Percentiles rank a stretch among this genome's conserved stretches.
Conservation (phyloP, 2,797 vertebrate species). For the Eulemur rubriventer region DNA sequence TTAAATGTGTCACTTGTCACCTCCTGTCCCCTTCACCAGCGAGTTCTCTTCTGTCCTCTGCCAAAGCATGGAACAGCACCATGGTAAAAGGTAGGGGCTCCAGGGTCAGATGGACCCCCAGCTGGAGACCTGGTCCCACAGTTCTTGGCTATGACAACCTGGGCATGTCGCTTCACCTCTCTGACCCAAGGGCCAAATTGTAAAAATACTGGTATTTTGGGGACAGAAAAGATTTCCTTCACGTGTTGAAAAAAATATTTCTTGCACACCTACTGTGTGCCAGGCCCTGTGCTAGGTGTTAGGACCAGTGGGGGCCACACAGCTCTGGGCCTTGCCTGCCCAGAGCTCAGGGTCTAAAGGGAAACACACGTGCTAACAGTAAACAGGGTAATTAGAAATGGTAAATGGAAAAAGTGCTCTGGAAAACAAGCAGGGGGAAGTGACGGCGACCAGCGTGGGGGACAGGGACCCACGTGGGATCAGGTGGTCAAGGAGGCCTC, state of each 20-base stretch:
- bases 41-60: background rate
- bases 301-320: background rate
- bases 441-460: background rate
- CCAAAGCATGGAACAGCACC: background rate
- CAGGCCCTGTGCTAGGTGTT: background rate
- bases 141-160: background rate
- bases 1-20: background rate
- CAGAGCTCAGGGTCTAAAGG: background rate
- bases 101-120: background rate
- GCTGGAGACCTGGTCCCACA: background rate
- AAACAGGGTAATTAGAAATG: background rate
- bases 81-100: background rate
- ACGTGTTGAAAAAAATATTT: background rate
- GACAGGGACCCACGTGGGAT: background rate
- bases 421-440: background rate
- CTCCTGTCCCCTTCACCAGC: background rate
- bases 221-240: background rate
- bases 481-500: too few relatives aligned
- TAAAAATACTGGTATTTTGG: background rate
- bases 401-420: background rate
- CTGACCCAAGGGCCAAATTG: background rate
- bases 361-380: background rate
- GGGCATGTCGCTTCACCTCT: background rate
- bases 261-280: background rate
- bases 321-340: background rate